Evolutionary conservation across 2,113 vertebrate genomes (phyloP), one percentile per base, ranked within the genome.

Genomic region (Isurus oxyrinchus): DNA sequence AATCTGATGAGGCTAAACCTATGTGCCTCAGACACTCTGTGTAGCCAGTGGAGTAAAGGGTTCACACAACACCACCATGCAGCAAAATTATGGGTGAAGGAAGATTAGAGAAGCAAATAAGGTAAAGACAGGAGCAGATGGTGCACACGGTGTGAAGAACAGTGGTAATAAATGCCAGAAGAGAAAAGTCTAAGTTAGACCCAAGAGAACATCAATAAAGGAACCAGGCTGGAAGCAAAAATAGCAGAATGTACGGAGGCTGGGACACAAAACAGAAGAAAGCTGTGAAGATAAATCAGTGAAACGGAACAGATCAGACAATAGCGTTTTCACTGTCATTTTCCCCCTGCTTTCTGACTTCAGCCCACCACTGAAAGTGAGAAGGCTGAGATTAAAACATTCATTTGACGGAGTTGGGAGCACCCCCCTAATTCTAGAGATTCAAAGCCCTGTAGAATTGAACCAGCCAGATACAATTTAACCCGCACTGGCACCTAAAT

Each of bases 141-240:
- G 90, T 40, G 87, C 87, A 63, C 59, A 63, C 59, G 44, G 90
- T 94, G 5, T 94, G 90, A 94, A 40, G 90, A 21, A n/a, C 44
- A 49, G 44, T 49, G 19, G 61, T 63, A 40, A 40, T 94, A 94
- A 94, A 66, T 94, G 35, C 40, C 90, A 94, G 57, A 94, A 94
- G 59, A 40, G 35, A 94, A 94, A 63, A 66, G 35, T 59, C 55
- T 57, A 91, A 59, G 55, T 13, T 19, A 94, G 59, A 23, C 57
- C 90, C 90, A n/a, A 40, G 59, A 66, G 90, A 94, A 94, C 90
- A 40, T 93, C 61, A 93, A 93, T 93, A 93, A 93, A 93, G 35
- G 59, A 94, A 94, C 66, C 59, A 40, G 35, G 90, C n/a, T 63
- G 57, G 90, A 66, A 40, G 59, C 90, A 40, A 63, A 59, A 93